phyloP scores from a whole-genome alignment of 2,888 invertebrate genomes.

The Oligia fasciuncula region DNA sequence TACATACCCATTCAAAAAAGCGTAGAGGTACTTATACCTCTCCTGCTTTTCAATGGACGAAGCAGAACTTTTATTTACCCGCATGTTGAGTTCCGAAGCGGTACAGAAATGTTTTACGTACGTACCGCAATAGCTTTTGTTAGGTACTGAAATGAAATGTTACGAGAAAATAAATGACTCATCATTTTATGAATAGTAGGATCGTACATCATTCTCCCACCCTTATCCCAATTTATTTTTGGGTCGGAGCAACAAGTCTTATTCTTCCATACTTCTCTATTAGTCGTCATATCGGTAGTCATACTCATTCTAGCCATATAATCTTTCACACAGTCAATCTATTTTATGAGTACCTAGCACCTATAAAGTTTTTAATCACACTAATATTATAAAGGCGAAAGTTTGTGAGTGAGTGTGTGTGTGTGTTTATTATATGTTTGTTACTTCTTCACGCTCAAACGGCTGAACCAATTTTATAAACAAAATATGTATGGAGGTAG shows the following conservation, averaged over 20 bases:
- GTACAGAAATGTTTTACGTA: slow-evolving; percentile 20
- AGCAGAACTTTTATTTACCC: slow-evolving; percentile 20
- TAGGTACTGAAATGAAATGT: slow-evolving; percentile 1
- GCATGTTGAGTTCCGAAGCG: background rate
- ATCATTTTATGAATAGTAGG: background rate
- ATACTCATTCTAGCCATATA: too few species aligned
- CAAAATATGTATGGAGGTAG: too few species aligned
- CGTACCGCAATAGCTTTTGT: background rate
- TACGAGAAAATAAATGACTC: background rate
- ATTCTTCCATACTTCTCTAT: background rate
- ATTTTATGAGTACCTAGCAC: too few species aligned
- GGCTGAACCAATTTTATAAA: too few species aligned
- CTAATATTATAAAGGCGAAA: too few species aligned
- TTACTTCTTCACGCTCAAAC: too few species aligned
- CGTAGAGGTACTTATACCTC: background rate
- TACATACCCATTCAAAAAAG: background rate
- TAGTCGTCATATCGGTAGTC: background rate
- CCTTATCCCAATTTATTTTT: background rate
- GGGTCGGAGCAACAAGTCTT: background rate
- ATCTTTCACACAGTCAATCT: too few species aligned
- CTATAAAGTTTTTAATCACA: too few species aligned
- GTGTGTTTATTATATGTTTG: too few species aligned
- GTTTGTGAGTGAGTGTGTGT: too few species aligned
- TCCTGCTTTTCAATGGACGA: slow-evolving; percentile 19
- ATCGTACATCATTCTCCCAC: background rate